Base-by-base conservation (phyloP, 2,888 invertebrate species). In the Machimus rusticus region DNA sequence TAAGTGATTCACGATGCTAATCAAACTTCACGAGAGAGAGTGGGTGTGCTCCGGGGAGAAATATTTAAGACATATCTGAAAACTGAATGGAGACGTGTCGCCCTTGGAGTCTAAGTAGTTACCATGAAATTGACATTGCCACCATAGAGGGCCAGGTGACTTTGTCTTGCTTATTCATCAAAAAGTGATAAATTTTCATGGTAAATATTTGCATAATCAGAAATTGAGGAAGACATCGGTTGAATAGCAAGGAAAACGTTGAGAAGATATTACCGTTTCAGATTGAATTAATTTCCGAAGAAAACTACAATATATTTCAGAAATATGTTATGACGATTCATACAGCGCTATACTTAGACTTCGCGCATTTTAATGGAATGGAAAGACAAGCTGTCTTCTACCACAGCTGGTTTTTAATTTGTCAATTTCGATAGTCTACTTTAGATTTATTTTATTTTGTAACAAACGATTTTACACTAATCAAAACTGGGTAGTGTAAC, bases 91-190 rank as follows among this genome's bases (percentile, higher is more conserved):
- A 28, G 57, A 57, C 82, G 37, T 23, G 34, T 19, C 37, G 57
- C 57, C 82, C 82, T 82, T 82, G 82, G 34, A 37, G 16, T 16
- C 23, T 37, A 66, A 82, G 57, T 57, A 57, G 82, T 82, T 57
- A 51, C 82, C 82, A 82, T 82, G 82, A 82, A 82, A 82, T 82
- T 82, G 82, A 82, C 82, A 82, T 82, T 82, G 82, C 82, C 34
- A 51, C 82, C 37, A 57, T 55, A 82, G 57, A 66, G 55, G 57
- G 55, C 82, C 57, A 82, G 55, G 55, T 82, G 55, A 82, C 82
- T 82, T 82, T 66, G 82, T 34, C 28, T 82, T 82, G 57, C 82
- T 82, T 82, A 82, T 82, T 82, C 57, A 82, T 82, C 57, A 31
- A 66, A 23, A 37, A 57, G 57, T 82, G 82, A 82, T 82, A 82